These are phyloP conservation scores for Elephas maximus DNA, from an alignment of 2,113 vertebrate genomes.

Conservation along the genomic window DNA sequence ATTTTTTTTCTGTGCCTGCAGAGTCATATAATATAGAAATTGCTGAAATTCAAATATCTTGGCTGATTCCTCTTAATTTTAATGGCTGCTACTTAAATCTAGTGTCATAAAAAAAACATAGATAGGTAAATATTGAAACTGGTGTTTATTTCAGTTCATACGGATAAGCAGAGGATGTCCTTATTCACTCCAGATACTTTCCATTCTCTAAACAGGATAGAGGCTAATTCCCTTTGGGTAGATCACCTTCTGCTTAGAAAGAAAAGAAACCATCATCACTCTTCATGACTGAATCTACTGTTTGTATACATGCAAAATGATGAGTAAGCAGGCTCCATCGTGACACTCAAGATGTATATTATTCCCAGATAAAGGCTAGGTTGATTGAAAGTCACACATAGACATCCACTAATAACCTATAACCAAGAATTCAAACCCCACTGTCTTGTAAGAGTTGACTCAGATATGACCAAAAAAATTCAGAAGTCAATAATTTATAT, in stretches of 20 bases:
- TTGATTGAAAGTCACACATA: background rate
- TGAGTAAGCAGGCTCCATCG: background rate
- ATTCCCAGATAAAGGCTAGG: background rate
- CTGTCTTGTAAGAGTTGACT: background rate
- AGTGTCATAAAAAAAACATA: background rate
- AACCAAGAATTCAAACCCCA: background rate
- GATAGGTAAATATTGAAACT: background rate
- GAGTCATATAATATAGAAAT: background rate
- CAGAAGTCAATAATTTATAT: background rate
- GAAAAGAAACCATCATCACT: background rate
- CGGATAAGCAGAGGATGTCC: background rate
- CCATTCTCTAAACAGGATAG: background rate
- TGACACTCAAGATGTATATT: background rate
- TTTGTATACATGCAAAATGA: background rate
- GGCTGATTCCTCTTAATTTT: background rate
- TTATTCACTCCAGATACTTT: background rate
- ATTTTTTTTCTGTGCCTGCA: background rate
- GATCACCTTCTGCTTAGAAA: background rate
- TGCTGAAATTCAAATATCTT: background rate
- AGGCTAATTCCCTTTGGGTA: background rate
- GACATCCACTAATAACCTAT: background rate
- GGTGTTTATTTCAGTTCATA: no score
- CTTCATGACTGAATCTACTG: background rate
- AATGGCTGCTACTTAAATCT: background rate
- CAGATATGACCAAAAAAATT: background rate